phyloP scores from a whole-genome alignment of 2,113 vertebrate species.

The Scopus umbretta region DNA sequence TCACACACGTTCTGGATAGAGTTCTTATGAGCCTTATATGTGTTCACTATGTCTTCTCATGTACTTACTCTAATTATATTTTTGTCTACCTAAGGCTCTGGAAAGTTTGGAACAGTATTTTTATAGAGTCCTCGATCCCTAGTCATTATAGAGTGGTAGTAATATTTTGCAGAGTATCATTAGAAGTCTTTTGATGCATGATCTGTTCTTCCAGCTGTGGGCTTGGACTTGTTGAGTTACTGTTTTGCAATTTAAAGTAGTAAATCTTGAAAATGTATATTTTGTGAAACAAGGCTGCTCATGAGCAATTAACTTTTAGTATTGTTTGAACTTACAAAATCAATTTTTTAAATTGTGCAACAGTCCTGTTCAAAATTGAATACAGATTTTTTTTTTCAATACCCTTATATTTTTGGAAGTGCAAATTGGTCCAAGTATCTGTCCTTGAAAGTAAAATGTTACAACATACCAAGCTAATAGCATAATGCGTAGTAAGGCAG shows the following conservation, averaged over 20 bases:
- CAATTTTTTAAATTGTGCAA: neutral
- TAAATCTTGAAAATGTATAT: neutral
- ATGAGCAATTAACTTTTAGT: neutral
- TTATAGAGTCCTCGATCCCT: neutral
- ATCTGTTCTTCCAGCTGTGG: neutral
- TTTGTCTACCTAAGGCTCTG: neutral
- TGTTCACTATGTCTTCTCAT: neutral
- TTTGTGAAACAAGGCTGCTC: neutral
- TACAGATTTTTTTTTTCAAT: neutral
- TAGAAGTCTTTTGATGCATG: neutral
- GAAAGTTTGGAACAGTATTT: neutral
- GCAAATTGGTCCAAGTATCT: neutral
- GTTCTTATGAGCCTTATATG: neutral
- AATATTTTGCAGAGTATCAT: neutral
- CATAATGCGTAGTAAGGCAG: neutral
- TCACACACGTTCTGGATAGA: neutral
- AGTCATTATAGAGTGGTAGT: neutral
- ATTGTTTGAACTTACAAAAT: neutral
- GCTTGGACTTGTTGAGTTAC: neutral
- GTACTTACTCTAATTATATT: neutral
- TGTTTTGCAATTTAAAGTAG: neutral
- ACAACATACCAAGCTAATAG: neutral
- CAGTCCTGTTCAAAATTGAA: neutral
- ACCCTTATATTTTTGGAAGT: neutral
- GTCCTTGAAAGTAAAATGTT: neutral